These are phyloP conservation scores for Empis stercorea DNA, from an alignment of 2,888 invertebrate species.

Conservation along the genomic window DNA sequence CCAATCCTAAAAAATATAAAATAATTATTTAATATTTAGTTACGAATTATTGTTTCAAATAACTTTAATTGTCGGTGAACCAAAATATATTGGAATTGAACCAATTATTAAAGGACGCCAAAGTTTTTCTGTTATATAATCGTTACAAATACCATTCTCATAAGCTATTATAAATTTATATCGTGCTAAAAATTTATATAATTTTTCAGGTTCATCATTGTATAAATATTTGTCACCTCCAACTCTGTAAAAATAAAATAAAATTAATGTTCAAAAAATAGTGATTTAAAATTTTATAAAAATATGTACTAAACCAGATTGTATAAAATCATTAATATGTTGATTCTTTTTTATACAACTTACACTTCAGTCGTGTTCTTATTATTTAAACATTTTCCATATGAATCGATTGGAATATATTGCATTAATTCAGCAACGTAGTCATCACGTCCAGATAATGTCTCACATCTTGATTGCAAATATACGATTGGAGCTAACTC, in stretches of 20 bases:
- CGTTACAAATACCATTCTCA: slow-evolving; percentile 71
- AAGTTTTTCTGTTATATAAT: slow-evolving; percentile 78
- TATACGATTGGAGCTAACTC: slow-evolving; percentile 56
- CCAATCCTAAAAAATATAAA: slow-evolving; percentile 47
- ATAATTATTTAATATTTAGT: slow-evolving; percentile 2
- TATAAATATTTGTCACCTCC: slow-evolving; percentile 45
- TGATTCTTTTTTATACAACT: too few species aligned
- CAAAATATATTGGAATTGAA: slow-evolving; percentile 70
- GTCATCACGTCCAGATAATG: slow-evolving; percentile 61
- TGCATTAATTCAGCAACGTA: slow-evolving; percentile 63
- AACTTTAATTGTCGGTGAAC: slow-evolving; percentile 51
- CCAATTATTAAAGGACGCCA: slow-evolving; percentile 72
- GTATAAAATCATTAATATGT: too few species aligned
- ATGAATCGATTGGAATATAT: slow-evolving; percentile 61
- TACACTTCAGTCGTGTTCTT: slow-evolving; percentile 52
- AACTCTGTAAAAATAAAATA: slow-evolving; percentile 26
- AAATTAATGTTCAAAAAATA: too few species aligned
- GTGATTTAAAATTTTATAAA: too few species aligned
- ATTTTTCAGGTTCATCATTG: slow-evolving; percentile 45
- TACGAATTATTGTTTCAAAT: slow-evolving; percentile 7
- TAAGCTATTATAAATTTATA: slow-evolving; percentile 77
- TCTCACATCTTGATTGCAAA: slow-evolving; percentile 69
- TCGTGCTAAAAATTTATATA: slow-evolving; percentile 48
- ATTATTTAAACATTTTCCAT: slow-evolving; percentile 66
- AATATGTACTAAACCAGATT: too few species aligned